Percentiles rank a stretch among this genome's conserved stretches.
These are phyloP conservation scores for Clarias fuscus DNA, from an alignment of 2,797 vertebrate species.

Conservation along the genomic window DNA sequence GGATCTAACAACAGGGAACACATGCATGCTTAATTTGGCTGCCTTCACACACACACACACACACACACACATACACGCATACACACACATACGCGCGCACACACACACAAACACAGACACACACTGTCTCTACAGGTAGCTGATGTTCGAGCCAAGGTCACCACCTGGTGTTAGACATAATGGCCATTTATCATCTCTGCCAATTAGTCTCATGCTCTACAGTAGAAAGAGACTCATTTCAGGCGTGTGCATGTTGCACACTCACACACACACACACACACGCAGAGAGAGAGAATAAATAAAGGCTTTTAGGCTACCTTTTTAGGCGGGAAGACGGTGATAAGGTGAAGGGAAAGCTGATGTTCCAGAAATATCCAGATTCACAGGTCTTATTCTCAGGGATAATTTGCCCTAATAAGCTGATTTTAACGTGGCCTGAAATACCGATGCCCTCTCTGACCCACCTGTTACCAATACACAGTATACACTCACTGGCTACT, in stretches of 20 bases:
- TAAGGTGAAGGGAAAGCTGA: neutral
- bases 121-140: conserved; percentile 23
- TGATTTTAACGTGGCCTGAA: neutral
- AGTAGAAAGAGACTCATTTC: neutral
- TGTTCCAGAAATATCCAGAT: neutral
- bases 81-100: neutral
- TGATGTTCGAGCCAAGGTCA: conserved; percentile 31
- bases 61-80: no score
- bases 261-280: no score
- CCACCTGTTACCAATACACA: neutral
- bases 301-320: neutral
- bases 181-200: conserved; percentile 37
- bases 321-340: neutral
- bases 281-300: neutral
- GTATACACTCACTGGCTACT: neutral
- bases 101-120: neutral
- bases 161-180: conserved; percentile 30
- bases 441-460: neutral
- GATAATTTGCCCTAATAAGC: neutral
- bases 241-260: neutral
- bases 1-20: neutral
- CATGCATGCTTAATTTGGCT: conserved; percentile 4
- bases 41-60: neutral
- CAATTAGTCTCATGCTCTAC: neutral
- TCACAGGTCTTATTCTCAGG: neutral